Conservation (phyloP, 2,113 vertebrate genomes). For the Mobula birostris region DNA sequence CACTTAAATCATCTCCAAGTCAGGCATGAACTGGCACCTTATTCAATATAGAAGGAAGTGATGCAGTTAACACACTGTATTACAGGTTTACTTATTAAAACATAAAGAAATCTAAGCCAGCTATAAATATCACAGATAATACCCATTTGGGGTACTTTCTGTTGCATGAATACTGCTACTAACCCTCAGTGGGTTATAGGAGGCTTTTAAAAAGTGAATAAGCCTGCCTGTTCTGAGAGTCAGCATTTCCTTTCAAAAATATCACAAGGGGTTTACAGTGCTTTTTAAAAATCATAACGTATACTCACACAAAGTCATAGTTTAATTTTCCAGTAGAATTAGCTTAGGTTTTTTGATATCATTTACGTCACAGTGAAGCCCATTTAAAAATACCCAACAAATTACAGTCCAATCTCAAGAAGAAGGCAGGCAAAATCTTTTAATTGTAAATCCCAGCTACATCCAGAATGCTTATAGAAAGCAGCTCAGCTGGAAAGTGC, state of each 20-base stretch:
- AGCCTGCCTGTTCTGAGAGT: neutral
- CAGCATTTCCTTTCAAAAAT: neutral
- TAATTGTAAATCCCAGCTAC: slow-evolving; percentile 3
- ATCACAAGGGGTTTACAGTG: neutral
- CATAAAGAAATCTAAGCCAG: neutral
- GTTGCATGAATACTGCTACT: neutral
- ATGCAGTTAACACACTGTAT: neutral
- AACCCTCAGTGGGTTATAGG: neutral
- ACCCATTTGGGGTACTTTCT: neutral
- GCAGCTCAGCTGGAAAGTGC: neutral
- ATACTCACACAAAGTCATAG: neutral
- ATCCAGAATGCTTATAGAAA: neutral
- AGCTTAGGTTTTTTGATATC: neutral
- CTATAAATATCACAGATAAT: neutral
- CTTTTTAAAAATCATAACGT: neutral
- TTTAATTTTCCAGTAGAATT: slow-evolving; percentile 24
- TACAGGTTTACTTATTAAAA: neutral
- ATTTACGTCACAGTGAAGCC: neutral
- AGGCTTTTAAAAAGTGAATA: neutral
- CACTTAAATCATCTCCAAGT: neutral
- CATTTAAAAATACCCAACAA: neutral
- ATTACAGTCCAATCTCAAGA: neutral
- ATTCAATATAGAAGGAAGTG: neutral
- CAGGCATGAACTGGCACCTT: neutral
- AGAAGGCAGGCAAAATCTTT: neutral